Evolutionary conservation across 2,797 vertebrate genomes (phyloP).

Genomic region (Enteromius mattozi): DNA sequence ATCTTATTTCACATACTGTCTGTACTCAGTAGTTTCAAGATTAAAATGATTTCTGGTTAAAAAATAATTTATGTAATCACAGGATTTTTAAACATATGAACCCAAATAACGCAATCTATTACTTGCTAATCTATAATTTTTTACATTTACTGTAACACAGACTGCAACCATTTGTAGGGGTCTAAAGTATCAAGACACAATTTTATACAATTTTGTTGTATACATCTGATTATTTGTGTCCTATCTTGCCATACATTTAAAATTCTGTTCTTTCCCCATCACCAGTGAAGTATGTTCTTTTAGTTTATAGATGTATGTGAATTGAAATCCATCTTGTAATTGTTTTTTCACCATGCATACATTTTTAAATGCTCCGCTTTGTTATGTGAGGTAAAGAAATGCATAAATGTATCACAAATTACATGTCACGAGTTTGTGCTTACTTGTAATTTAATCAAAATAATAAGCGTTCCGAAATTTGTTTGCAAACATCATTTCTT

Average conservation of each 20-base stretch:
- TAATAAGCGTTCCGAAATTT: too few species aligned
- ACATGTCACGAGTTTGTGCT: too few species aligned
- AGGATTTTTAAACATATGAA: not conserved
- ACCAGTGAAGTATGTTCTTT: not conserved
- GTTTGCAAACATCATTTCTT: not conserved
- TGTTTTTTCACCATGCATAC: not conserved
- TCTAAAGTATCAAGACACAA: not conserved
- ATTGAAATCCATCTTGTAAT: not conserved
- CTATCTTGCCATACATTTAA: not conserved
- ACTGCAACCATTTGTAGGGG: not conserved
- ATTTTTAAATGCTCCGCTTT: not conserved
- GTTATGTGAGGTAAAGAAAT: not conserved
- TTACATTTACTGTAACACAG: not conserved
- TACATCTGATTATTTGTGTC: not conserved
- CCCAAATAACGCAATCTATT: not conserved
- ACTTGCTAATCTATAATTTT: not conserved
- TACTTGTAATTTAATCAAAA: too few species aligned
- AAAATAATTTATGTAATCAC: not conserved
- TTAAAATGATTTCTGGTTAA: not conserved
- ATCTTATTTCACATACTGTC: not conserved
- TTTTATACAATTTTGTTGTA: too few species aligned
- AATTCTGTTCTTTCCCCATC: not conserved
- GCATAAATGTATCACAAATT: not conserved
- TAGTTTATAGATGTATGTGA: not conserved
- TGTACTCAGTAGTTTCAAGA: not conserved